A percentile compares a stretch with the other conserved stretches of the same genome.
These are phyloP conservation scores for Hanleya hanleyi DNA, from an alignment of 2,888 invertebrate genomes.

Conservation along the genomic window DNA sequence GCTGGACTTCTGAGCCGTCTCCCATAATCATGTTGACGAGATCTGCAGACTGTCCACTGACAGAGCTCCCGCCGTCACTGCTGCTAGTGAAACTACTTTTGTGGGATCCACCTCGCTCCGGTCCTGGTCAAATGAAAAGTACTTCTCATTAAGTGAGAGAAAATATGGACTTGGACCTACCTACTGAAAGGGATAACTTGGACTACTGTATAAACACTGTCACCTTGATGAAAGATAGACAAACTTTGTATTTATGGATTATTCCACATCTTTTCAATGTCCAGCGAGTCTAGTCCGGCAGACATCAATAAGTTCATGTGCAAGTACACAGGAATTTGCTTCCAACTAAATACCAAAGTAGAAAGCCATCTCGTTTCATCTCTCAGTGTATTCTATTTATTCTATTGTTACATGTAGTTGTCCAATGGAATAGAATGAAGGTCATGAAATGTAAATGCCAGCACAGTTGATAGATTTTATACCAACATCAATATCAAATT, in stretches of 20 bases:
- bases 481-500: too few species aligned
- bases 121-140: neutral
- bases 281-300: neutral
- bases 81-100: conserved; percentile 34
- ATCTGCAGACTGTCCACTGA: conserved; percentile 56
- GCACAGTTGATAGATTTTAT: too few species aligned
- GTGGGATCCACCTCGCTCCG: neutral
- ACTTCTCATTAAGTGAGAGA: neutral
- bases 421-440: too few species aligned
- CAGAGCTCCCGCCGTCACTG: conserved; percentile 59
- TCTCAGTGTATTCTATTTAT: too few species aligned
- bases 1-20: conserved; percentile 46
- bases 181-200: neutral
- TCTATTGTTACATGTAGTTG: too few species aligned
- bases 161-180: neutral
- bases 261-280: neutral
- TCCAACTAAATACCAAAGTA: too few species aligned
- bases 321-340: too few species aligned
- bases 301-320: too few species aligned
- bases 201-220: neutral
- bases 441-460: too few species aligned
- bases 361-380: too few species aligned
- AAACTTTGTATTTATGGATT: too few species aligned
- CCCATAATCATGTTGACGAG: conserved; percentile 52
- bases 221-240: too few species aligned